Evolutionary conservation across 2,113 vertebrate species (phyloP).

Genomic region (Carollia perspicillata): DNA sequence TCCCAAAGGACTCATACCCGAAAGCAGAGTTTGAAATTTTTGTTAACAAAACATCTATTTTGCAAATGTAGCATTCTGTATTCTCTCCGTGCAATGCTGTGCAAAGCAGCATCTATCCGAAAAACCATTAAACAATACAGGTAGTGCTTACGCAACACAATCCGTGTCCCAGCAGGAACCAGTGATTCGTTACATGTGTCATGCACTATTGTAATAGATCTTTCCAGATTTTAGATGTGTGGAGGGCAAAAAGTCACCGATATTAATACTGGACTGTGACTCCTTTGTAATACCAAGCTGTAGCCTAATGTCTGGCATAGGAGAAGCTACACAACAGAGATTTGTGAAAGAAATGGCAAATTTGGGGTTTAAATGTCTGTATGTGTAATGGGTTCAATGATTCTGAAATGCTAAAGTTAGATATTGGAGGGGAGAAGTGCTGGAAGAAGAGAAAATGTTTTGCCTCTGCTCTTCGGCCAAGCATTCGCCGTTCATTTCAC

Average conservation of each 20-base stretch:
- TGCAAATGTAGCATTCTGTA: slow-evolving; percentile 9
- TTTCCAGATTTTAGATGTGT: neutral
- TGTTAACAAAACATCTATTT: slow-evolving; percentile 52
- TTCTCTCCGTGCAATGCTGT: neutral
- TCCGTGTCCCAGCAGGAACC: neutral
- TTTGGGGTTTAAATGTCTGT: neutral
- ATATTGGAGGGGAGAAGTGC: neutral
- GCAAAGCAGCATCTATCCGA: neutral
- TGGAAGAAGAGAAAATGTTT: slow-evolving; percentile 16
- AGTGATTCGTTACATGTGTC: slow-evolving; percentile 23
- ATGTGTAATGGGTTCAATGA: neutral
- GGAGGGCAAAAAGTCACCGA: neutral
- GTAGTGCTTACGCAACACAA: neutral
- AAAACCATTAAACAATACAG: neutral
- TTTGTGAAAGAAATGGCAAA: neutral
- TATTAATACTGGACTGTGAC: neutral
- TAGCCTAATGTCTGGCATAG: neutral
- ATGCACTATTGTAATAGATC: neutral
- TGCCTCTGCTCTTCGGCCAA: neutral
- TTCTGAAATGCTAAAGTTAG: slow-evolving; percentile 27
- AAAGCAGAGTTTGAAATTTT: slow-evolving; percentile 25
- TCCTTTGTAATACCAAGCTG: neutral
- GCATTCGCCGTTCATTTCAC: neutral
- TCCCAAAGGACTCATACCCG: neutral
- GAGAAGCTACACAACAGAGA: neutral